Percentiles rank a stretch among this genome's conserved stretches.
Conservation (phyloP, 2,797 vertebrate genomes). For the Leptodactylus fallax region DNA sequence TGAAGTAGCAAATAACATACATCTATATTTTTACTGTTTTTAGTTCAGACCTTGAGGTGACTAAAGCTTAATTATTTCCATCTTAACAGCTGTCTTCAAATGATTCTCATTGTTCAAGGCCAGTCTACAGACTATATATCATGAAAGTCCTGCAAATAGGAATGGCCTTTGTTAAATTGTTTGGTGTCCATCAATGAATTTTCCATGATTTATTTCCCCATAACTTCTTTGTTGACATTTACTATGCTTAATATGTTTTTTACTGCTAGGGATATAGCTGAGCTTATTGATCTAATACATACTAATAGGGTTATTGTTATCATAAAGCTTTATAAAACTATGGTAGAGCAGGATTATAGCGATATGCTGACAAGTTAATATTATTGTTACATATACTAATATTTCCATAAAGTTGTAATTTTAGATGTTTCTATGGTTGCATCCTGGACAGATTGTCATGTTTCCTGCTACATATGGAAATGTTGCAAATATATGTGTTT, state of each 20-base stretch:
- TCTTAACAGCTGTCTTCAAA: neutral
- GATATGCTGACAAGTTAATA: neutral
- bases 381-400: neutral
- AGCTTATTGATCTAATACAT: constrained; percentile 9
- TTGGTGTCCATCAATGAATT: neutral
- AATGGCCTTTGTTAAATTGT: neutral
- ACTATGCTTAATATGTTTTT: constrained; percentile 4
- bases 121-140: too few species aligned
- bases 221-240: neutral
- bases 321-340: neutral
- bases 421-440: neutral
- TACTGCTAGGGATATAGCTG: neutral
- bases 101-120: neutral
- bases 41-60: neutral
- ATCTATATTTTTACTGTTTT: neutral
- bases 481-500: neutral
- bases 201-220: neutral
- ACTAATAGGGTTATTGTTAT: neutral
- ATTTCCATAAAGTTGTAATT: neutral
- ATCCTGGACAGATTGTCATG: neutral
- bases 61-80: neutral
- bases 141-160: neutral
- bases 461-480: neutral
- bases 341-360: neutral
- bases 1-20: too few species aligned